Conservation (phyloP, 2,888 invertebrate genomes). For the Corbicula japonica region DNA sequence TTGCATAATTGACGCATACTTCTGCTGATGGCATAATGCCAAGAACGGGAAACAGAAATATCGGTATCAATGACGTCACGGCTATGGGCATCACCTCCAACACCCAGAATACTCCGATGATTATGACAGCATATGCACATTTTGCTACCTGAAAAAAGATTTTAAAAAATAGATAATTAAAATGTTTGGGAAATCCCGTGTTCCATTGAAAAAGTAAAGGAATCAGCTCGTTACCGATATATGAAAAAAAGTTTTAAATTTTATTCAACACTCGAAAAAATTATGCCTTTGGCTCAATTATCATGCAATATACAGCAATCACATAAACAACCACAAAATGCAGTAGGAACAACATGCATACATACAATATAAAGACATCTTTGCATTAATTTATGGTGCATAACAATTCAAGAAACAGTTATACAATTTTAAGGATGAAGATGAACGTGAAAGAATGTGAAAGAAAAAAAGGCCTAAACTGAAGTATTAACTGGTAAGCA, state of each 20-base stretch:
- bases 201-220: background rate
- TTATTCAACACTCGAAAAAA: background rate
- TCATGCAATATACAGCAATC: background rate
- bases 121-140: constrained; percentile 79
- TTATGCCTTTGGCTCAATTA: background rate
- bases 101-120: constrained; percentile 83
- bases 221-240: background rate
- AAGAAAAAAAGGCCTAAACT: too few species aligned
- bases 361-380: too few species aligned
- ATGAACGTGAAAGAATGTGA: too few species aligned
- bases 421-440: too few species aligned
- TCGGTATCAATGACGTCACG: constrained; percentile 83
- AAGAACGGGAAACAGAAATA: constrained; percentile 82
- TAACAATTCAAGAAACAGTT: too few species aligned
- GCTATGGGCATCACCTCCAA: constrained; percentile 83
- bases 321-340: background rate
- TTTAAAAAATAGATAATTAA: background rate
- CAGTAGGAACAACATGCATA: too few species aligned
- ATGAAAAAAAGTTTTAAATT: background rate
- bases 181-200: background rate
- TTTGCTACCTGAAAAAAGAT: constrained; percentile 73
- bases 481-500: too few species aligned
- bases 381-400: too few species aligned
- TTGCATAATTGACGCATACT: constrained; percentile 80
- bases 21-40: constrained; percentile 80